Percentiles rank a stretch among this genome's conserved stretches.
phyloP scores from a whole-genome alignment of 2,888 invertebrate species.

The Dicyrtomina minuta region DNA sequence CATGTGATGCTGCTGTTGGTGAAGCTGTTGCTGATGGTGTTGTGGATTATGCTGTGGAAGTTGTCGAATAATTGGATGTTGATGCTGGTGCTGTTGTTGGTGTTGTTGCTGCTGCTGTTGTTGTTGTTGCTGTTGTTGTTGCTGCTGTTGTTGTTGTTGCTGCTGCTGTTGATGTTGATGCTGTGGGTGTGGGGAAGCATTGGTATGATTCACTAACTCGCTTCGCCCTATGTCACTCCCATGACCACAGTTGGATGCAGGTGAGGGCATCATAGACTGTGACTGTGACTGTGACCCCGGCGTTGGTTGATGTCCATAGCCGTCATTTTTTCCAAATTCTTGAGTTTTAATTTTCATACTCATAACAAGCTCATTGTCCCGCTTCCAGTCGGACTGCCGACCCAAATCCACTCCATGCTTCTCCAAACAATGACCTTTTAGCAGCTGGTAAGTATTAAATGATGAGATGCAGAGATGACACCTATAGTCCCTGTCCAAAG shows the following conservation, averaged over 20 bases:
- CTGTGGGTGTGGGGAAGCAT: neutral
- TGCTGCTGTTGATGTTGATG: conserved; percentile 13
- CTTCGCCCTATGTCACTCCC: neutral
- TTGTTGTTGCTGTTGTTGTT: neutral
- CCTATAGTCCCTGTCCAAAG: conserved; percentile 23
- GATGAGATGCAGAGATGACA: conserved; percentile 31
- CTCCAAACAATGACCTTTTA: conserved; percentile 20
- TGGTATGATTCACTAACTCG: neutral
- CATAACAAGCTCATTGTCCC: conserved; percentile 23
- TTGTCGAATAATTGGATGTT: neutral
- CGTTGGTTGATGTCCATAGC: neutral
- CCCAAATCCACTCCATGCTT: conserved; percentile 33
- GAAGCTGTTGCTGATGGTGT: neutral
- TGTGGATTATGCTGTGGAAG: neutral
- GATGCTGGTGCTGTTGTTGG: too few relatives aligned
- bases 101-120: neutral
- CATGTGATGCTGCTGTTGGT: conserved; percentile 12
- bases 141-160: conserved; percentile 8
- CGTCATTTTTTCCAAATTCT: conserved; percentile 9
- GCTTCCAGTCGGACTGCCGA: conserved; percentile 30
- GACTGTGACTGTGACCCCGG: neutral
- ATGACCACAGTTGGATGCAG: neutral
- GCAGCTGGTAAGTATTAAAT: conserved; percentile 30
- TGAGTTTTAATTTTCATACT: conserved; percentile 18
- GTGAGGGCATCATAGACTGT: conserved; percentile 23